Percentiles rank a stretch among this genome's conserved stretches.
Conservation (phyloP, 2,797 vertebrate species). For the Eleutherodactylus coqui region DNA sequence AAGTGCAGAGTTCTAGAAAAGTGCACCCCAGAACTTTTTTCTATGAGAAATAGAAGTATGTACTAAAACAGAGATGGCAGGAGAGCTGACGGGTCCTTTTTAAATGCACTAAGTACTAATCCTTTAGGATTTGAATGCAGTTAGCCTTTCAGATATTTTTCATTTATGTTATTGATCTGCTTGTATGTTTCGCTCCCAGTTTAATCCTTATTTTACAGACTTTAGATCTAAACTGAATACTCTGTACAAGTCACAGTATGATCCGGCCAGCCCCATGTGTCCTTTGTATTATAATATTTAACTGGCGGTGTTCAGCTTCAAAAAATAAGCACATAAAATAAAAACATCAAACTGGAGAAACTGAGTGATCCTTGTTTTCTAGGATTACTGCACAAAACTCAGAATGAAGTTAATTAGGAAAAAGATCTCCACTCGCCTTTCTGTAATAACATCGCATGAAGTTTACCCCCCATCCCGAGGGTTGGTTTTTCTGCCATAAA, state of each 20-base stretch:
- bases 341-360: neutral
- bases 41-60: too few relatives aligned
- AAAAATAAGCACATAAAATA: neutral
- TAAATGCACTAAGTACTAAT: neutral
- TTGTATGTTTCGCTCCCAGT: neutral
- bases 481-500: too few relatives aligned
- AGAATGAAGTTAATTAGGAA: neutral
- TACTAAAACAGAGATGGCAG: too few relatives aligned
- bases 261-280: neutral
- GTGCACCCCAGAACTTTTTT: too few relatives aligned
- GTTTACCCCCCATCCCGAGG: too few relatives aligned
- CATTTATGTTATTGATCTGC: neutral
- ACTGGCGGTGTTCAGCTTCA: neutral
- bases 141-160: neutral
- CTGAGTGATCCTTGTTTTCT: neutral
- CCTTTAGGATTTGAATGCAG: neutral
- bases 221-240: neutral
- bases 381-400: neutral
- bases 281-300: neutral
- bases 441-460: neutral
- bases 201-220: slow-evolving; percentile 1
- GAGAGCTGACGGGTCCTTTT: neutral
- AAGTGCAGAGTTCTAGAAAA: too few relatives aligned
- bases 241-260: neutral
- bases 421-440: neutral